Evolutionary conservation across 2,113 vertebrate genomes (phyloP).

Genomic region (Scolopax mira): DNA sequence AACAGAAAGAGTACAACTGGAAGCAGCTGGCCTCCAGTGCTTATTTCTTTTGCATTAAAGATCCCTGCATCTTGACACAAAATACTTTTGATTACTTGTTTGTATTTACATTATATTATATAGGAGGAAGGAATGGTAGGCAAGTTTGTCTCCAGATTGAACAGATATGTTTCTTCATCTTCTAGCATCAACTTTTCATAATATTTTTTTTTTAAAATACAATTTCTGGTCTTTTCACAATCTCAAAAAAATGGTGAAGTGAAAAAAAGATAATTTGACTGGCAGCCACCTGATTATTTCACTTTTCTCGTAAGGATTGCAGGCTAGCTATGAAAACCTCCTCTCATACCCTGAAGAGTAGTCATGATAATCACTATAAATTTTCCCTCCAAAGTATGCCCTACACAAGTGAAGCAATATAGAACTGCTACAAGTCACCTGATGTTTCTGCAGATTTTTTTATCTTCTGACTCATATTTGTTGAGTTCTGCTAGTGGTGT

Average conservation of each 20-base stretch:
- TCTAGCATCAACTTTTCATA: not conserved
- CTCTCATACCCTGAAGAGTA: not conserved
- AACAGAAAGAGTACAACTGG: not conserved
- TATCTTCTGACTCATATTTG: not conserved
- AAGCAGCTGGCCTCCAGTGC: not conserved
- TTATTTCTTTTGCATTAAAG: not conserved
- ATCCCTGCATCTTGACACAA: not conserved
- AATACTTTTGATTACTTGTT: not conserved
- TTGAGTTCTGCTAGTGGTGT: not conserved
- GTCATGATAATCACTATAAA: not conserved
- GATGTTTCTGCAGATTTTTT: not conserved
- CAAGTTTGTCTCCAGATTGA: not conserved
- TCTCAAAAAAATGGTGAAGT: not conserved
- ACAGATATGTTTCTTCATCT: not conserved
- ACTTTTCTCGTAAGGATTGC: not conserved
- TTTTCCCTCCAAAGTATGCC: not conserved
- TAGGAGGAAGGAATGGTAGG: not conserved
- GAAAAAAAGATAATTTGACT: not conserved
- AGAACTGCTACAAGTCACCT: not conserved
- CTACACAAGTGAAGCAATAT: not conserved
- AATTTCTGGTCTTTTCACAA: not conserved
- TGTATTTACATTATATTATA: not conserved
- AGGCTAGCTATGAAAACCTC: not conserved
- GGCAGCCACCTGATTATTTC: not conserved
- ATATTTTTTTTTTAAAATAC: not conserved